Evolutionary conservation across 2,113 vertebrate genomes (phyloP).

Genomic region (Pogonocichla stellata): DNA sequence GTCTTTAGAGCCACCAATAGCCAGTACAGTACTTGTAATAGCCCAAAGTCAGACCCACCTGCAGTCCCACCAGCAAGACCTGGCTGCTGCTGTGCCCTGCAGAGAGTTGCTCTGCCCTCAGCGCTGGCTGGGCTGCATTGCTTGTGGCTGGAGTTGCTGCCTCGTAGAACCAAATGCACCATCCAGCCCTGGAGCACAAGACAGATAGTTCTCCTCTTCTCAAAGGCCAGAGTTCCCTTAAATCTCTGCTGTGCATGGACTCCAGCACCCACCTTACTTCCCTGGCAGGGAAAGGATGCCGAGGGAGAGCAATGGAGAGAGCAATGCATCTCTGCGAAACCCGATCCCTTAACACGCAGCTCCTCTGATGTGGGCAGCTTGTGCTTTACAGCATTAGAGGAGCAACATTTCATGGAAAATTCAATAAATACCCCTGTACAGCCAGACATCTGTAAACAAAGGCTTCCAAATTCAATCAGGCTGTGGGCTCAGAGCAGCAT

Average conservation of each 20-base stretch:
- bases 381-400: constrained; percentile 87
- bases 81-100: background rate
- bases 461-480: constrained; percentile 87
- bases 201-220: background rate
- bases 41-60: background rate
- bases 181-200: background rate
- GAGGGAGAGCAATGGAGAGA: constrained; percentile 56
- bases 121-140: accelerated
- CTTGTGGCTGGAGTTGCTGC: background rate
- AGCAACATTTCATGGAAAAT: constrained; percentile 90
- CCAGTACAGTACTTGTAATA: background rate
- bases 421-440: constrained; percentile 87
- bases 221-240: background rate
- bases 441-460: constrained; percentile 90
- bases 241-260: background rate
- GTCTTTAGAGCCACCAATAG: background rate
- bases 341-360: constrained; percentile 75
- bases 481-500: constrained; percentile 81
- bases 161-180: background rate
- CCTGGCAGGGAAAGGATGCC: background rate
- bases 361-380: constrained; percentile 84
- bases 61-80: background rate
- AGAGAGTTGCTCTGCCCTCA: background rate
- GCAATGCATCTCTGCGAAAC: constrained; percentile 78
- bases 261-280: background rate